Conservation (phyloP, 2,888 invertebrate species). For the Meghimatium bilineatum region DNA sequence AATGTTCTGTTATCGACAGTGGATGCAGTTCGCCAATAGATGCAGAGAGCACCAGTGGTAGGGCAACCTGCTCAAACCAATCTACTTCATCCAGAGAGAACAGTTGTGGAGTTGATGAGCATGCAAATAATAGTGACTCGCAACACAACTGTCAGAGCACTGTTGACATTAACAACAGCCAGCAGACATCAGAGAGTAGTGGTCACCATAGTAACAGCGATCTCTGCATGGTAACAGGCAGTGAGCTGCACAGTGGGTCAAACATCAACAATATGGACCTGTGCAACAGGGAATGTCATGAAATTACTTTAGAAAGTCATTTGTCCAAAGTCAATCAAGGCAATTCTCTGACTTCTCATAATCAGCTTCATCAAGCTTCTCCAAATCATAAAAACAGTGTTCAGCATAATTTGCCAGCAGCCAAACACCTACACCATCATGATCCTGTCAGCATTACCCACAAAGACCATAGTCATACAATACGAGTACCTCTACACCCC, state of each 20-base stretch:
- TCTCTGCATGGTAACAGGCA: slow-evolving; percentile 38
- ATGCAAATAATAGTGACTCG: neutral
- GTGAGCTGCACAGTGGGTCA: slow-evolving; percentile 37
- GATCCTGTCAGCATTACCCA: slow-evolving; percentile 30
- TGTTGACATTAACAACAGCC: slow-evolving; percentile 4
- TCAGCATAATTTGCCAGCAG: slow-evolving; percentile 19
- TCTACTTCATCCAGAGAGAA: slow-evolving; percentile 10
- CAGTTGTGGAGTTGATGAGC: neutral
- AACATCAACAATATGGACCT: neutral
- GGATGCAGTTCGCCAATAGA: slow-evolving; percentile 68
- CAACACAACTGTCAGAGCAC: neutral
- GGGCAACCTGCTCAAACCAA: slow-evolving; percentile 13
- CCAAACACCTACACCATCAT: slow-evolving; percentile 34
- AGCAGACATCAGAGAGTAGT: slow-evolving; percentile 15
- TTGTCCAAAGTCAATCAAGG: no score
- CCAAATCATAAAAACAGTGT: neutral
- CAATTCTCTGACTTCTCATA: no score
- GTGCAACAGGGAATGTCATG: neutral
- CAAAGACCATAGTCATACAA: slow-evolving; percentile 7
- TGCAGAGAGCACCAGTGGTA: slow-evolving; percentile 44
- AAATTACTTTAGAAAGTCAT: no score
- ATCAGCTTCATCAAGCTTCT: neutral
- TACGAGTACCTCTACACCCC: slow-evolving; percentile 22
- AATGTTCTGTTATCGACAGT: slow-evolving; percentile 62
- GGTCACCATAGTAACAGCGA: slow-evolving; percentile 37